Evolutionary conservation across 1,140 invertebrate species (phyloP), one percentile per base, ranked within the genome.

Genomic region (Pentalonia nigronervosa): DNA sequence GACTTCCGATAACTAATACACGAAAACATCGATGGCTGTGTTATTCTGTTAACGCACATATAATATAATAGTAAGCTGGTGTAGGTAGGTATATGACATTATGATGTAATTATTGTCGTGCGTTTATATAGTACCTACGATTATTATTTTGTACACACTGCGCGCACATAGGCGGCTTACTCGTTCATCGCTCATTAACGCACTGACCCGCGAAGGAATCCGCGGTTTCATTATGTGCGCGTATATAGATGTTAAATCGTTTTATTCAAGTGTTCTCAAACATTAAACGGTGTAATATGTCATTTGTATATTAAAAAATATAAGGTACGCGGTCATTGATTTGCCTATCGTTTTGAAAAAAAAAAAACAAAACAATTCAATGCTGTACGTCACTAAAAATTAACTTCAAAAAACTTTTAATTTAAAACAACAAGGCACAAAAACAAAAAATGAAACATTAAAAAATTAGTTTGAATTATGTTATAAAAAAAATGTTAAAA

Each of bases 1-100:
- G 83, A 86, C 83, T 86, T 86, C 83, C 83, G 83, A 86, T 45
- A 25, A 86, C 83, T 30, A 45, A 45, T 25, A 84, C 11, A 67
- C 60, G 25, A 45, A 45, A 83, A 83, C 81, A 36, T 34, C 34
- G 76, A 30, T 21, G 36, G 34, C 41, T 20, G 36, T 45, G 83
- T 36, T 36, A 36, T 41, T 20, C 41, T 76, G 17, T 76, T 17
- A n/a, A 30, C n/a, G n/a, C n/a, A n/a, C n/a, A n/a, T 67, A 30
- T 67, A 30, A n/a, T n/a, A n/a, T 67, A 0, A 17, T 67, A n/a
- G 4, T 7, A 50, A 17, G 14, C 3, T n/a, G n/a, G 48, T 17
- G 17, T 53, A 41, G 41, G 41, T 41, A 41, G 41, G 48, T 17
- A 50, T 17, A 14, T 50, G 7, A 7, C 23, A 53, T 53, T 6